Conservation (phyloP, 2,113 vertebrate genomes). For the Clarias gariepinus region DNA sequence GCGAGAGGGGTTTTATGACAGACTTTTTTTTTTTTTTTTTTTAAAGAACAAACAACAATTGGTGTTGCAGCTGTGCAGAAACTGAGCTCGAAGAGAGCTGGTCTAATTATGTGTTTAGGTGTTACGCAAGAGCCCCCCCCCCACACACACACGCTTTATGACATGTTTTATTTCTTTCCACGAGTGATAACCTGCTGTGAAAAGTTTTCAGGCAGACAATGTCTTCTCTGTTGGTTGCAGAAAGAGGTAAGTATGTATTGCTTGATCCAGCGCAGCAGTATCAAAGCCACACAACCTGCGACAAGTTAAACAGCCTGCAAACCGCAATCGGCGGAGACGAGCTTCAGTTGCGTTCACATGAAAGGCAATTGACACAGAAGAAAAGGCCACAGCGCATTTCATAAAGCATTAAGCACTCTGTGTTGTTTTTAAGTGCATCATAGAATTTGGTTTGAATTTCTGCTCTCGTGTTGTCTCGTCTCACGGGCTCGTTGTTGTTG, state of each 20-base stretch:
- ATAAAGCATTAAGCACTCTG: not conserved
- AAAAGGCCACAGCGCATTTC: not conserved
- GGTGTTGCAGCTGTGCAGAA: not conserved
- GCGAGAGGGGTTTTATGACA: not conserved
- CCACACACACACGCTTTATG: no score
- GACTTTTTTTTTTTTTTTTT: not conserved
- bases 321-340: constrained; percentile 28
- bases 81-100: constrained; percentile 21
- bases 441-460: constrained; percentile 6
- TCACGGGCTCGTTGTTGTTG: not conserved
- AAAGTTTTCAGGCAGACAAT: constrained; percentile 30
- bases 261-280: not conserved
- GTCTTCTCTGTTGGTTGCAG: constrained; percentile 11
- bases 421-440: constrained; percentile 8
- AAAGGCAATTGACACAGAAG: constrained; percentile 29
- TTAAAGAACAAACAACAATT: not conserved
- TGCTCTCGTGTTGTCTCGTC: not conserved
- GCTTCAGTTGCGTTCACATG: constrained; percentile 26
- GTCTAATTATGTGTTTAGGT: constrained; percentile 34
- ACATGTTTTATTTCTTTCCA: constrained; percentile 17
- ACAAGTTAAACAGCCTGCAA: constrained; percentile 24
- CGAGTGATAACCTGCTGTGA: constrained; percentile 46
- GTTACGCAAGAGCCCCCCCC: constrained; percentile 27
- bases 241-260: constrained; percentile 36
- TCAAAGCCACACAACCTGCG: constrained; percentile 38